Evolutionary conservation across 2,113 vertebrate genomes (phyloP), one percentile per base, ranked within the genome.

Genomic region (Silurus meridionalis): DNA sequence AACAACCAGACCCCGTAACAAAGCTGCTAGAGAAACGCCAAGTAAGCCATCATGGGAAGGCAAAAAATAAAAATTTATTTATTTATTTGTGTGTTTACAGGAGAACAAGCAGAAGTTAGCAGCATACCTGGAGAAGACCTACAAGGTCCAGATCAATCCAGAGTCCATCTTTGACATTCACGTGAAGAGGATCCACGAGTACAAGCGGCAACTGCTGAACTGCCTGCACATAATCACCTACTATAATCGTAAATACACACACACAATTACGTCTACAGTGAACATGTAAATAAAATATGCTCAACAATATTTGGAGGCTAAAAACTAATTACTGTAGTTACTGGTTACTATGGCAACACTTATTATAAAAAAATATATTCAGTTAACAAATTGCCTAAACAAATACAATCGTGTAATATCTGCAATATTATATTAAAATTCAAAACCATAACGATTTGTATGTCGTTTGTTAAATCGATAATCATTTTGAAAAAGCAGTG

Each of bases 171-270:
- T 97, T 0, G 96, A 98, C 0, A 94, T 97, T 64, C 97, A 97
- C 0, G 96, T 97, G 87, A 98, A 97, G 93, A 92, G 97, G 89
- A 97, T 97, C 91, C 97, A 97, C 0, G 96, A 97, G 90, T 97
- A 97, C 89, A 97, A 97, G 91, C 92, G 96, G 84, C 97, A 97
- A 8, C 93, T 97, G 82, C 94, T 97, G 69, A 97, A 95, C 92
- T 96, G 96, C 87, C 93, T 98, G 78, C 96, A 97, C 1, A 88
- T 96, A 11, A 88, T 97, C 93, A 96, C 95, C 3, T 93, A 96
- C 67, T 97, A 97, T 89, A 97, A 97, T 93, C 93, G 96, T 97
- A 90, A 95, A 96, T 90, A 84, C 2, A 53, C 55, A 58, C 48
- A 23, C 64, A 53, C 13, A 19, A 66, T 37, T 37, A 37, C 37